These are phyloP conservation scores for Synanthedon andrenaeformis DNA, from an alignment of 2,888 invertebrate species.

Conservation along the genomic window DNA sequence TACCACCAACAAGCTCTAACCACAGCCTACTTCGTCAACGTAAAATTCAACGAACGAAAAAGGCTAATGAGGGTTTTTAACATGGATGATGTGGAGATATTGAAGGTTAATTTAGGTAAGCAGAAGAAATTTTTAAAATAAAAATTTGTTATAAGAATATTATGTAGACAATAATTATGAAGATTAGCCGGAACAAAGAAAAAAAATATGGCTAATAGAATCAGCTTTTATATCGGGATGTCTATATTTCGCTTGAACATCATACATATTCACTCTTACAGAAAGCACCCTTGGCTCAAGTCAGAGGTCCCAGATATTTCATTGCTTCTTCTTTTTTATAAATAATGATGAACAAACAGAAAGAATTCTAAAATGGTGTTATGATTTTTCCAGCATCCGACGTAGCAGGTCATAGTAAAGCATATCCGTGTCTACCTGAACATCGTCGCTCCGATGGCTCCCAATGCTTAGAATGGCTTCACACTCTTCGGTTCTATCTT, in stretches of 20 bases:
- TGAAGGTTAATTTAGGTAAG: constrained; percentile 74
- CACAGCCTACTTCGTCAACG: constrained; percentile 84
- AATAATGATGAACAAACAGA: too few relatives aligned
- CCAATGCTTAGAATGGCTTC: constrained; percentile 87
- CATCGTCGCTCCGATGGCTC: constrained; percentile 72
- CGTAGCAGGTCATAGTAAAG: constrained; percentile 72
- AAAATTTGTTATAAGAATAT: too few relatives aligned
- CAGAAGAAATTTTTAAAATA: background rate
- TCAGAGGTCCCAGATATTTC: too few relatives aligned
- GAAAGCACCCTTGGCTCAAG: too few relatives aligned
- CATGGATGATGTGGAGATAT: constrained; percentile 76
- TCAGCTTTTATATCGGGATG: too few relatives aligned
- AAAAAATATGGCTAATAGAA: too few relatives aligned
- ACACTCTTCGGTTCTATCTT: constrained; percentile 79
- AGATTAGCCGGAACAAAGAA: too few relatives aligned
- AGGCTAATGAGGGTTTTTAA: constrained; percentile 80
- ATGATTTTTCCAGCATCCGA: constrained; percentile 9
- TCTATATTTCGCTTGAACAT: too few relatives aligned
- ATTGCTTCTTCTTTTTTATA: too few relatives aligned
- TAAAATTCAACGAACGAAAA: constrained; percentile 85
- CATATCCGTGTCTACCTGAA: constrained; percentile 77
- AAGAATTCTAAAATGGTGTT: too few relatives aligned
- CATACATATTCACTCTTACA: too few relatives aligned
- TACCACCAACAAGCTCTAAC: constrained; percentile 86
- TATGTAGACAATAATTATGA: too few relatives aligned